These are phyloP conservation scores for Hydrochoerus hydrochaeris DNA, from an alignment of 2,113 vertebrate genomes.

Conservation along the genomic window DNA sequence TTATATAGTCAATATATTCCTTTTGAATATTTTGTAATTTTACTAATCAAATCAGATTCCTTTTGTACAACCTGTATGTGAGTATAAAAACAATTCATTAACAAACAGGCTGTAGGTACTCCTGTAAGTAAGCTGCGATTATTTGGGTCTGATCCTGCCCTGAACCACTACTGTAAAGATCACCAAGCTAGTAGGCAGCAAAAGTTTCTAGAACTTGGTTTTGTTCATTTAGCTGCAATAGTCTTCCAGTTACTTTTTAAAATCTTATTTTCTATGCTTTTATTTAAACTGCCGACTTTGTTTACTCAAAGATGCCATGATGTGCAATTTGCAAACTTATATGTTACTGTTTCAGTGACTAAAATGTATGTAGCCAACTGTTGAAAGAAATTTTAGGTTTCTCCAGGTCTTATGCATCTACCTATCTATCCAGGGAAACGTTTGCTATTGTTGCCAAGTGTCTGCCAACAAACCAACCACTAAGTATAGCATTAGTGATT, in stretches of 20 bases:
- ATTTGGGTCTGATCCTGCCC: background rate
- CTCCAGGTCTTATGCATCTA: background rate
- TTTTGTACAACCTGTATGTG: conserved; percentile 48
- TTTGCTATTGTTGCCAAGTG: background rate
- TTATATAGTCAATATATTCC: conserved; percentile 14
- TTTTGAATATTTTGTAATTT: conserved; percentile 58
- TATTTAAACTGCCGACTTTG: conserved; percentile 38
- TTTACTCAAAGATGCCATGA: conserved; percentile 8
- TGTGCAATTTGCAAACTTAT: background rate
- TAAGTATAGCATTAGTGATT: background rate
- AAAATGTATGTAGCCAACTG: background rate
- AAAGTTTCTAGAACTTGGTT: conserved; percentile 36
- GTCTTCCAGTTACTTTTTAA: background rate
- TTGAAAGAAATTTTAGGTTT: background rate
- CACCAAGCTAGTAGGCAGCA: background rate
- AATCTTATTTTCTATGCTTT: conserved; percentile 39
- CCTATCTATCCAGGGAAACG: background rate
- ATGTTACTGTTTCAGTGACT: background rate
- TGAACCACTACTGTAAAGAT: background rate
- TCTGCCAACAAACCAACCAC: background rate
- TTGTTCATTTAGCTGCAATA: background rate
- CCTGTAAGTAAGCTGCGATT: background rate
- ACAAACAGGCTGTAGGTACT: conserved; percentile 24
- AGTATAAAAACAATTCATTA: conserved; percentile 36
- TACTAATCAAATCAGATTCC: conserved; percentile 43